phyloP scores from a whole-genome alignment of 1,140 invertebrate species.

The Amphibalanus amphitrite region DNA sequence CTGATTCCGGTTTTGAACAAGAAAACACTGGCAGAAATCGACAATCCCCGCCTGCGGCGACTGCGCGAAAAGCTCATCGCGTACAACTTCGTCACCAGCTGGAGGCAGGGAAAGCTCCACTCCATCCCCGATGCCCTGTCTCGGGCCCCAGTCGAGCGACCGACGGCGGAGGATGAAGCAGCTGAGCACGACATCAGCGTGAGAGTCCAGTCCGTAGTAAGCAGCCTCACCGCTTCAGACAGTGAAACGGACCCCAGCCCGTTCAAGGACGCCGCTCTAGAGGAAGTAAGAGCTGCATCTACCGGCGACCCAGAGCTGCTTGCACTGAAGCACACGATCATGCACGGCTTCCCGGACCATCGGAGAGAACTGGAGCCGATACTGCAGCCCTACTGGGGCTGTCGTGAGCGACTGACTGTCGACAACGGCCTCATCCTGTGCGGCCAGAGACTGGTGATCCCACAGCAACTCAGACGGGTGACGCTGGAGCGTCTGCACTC shows the following conservation, averaged over 20 bases:
- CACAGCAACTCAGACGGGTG: too few species aligned
- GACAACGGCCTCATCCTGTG: too few species aligned
- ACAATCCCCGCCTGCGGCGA: too few species aligned
- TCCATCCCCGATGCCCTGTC: background rate
- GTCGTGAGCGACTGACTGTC: too few species aligned
- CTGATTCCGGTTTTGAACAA: background rate
- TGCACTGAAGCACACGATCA: too few species aligned
- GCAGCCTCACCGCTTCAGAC: background rate
- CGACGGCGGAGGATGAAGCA: background rate
- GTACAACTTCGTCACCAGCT: background rate
- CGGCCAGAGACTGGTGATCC: too few species aligned
- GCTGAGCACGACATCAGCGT: background rate
- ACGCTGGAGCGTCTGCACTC: too few species aligned
- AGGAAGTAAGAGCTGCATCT: background rate
- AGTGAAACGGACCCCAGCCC: background rate
- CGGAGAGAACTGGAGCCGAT: too few species aligned
- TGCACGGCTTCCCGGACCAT: too few species aligned
- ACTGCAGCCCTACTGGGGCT: too few species aligned
- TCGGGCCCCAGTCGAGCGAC: background rate
- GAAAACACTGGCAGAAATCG: background rate
- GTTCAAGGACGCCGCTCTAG: background rate
- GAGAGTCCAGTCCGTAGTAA: background rate
- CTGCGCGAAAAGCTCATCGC: background rate
- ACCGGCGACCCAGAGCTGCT: too few species aligned
- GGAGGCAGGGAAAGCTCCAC: background rate